Conservation (phyloP, 2,888 invertebrate species). For the Helicoverpa assulta region DNA sequence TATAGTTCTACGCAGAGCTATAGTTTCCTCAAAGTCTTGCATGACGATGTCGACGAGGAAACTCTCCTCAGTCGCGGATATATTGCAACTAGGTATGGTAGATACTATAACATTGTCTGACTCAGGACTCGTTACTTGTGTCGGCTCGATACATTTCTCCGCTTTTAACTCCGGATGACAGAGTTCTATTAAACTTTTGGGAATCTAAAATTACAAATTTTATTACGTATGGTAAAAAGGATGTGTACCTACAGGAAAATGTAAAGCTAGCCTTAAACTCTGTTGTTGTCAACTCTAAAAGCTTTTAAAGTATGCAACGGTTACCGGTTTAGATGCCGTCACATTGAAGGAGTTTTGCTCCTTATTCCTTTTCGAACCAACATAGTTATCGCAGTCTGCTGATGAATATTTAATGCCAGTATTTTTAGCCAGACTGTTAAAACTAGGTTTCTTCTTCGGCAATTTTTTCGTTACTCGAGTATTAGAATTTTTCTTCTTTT, state of each 20-base stretch:
- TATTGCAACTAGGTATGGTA: slow-evolving; percentile 44
- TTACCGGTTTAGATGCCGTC: slow-evolving; percentile 74
- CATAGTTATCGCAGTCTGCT: slow-evolving; percentile 56
- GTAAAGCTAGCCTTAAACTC: too few species aligned
- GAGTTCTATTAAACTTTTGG: slow-evolving; percentile 75
- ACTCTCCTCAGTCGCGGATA: slow-evolving; percentile 74
- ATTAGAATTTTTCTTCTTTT: slow-evolving; percentile 63
- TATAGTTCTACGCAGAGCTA: slow-evolving; percentile 74
- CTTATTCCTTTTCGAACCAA: slow-evolving; percentile 58
- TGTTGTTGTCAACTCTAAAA: too few species aligned
- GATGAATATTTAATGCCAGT: slow-evolving; percentile 61
- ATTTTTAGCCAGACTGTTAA: slow-evolving; percentile 61
- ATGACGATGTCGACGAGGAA: slow-evolving; percentile 76
- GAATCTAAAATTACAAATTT: slow-evolving; percentile 73
- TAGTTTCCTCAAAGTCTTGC: slow-evolving; percentile 74
- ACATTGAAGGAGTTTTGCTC: slow-evolving; percentile 59
- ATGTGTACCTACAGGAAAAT: too few species aligned
- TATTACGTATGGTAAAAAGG: not conserved
- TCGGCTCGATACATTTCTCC: slow-evolving; percentile 31
- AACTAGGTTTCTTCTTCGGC: slow-evolving; percentile 62
- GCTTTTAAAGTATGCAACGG: slow-evolving; percentile 28
- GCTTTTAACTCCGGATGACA: slow-evolving; percentile 69
- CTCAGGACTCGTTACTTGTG: slow-evolving; percentile 3
- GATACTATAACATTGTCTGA: slow-evolving; percentile 17
- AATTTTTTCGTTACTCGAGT: slow-evolving; percentile 66